Percentiles rank a stretch among this genome's conserved stretches.
phyloP scores from a whole-genome alignment of 2,888 invertebrate genomes.

The Pheosia tremula region DNA sequence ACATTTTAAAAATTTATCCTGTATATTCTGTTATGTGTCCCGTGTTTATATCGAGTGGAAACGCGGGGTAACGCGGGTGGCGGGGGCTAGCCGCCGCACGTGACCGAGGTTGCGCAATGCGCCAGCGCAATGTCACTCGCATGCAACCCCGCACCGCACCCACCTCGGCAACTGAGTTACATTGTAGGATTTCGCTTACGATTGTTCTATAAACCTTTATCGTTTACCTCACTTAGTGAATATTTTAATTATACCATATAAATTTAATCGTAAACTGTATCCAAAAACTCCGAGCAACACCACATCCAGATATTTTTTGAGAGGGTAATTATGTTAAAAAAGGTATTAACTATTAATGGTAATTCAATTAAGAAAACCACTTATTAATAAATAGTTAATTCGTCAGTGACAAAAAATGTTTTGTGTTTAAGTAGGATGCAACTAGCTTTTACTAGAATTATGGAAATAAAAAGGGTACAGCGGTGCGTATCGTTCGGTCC shows the following conservation, averaged over 20 bases:
- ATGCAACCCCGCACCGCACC: conserved; percentile 27
- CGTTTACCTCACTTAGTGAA: background rate
- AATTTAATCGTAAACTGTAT: too few species aligned
- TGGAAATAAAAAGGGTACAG: conserved; percentile 3
- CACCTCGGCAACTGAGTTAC: conserved; percentile 26
- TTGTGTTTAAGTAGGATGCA: background rate
- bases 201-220: conserved; percentile 7
- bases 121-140: conserved; percentile 54
- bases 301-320: too few species aligned
- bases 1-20: too few species aligned
- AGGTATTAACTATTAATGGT: too few species aligned
- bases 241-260: too few species aligned
- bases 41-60: conserved; percentile 29
- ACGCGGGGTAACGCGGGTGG: conserved; percentile 11
- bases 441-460: conserved; percentile 1
- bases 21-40: background rate
- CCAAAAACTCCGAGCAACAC: too few species aligned
- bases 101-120: conserved; percentile 63
- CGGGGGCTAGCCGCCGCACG: conserved; percentile 43
- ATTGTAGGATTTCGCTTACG: conserved; percentile 17
- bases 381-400: background rate
- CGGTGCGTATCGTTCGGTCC: conserved; percentile 2
- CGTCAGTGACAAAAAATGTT: background rate
- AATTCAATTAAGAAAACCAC: too few species aligned
- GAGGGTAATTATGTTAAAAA: too few species aligned